Evolutionary conservation across 2,888 invertebrate genomes (phyloP).

Genomic region (Timandra comae): DNA sequence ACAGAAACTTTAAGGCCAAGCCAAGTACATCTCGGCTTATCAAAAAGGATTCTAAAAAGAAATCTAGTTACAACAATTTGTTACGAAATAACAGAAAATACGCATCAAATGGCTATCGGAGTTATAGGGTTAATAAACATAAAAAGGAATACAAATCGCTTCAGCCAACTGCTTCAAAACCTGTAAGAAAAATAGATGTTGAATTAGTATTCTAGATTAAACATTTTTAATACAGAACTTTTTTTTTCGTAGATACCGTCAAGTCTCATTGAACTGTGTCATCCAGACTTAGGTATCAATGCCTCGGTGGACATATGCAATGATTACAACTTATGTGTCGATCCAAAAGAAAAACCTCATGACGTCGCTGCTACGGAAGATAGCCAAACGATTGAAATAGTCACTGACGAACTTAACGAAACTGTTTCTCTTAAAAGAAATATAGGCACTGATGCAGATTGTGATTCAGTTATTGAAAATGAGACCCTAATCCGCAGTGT

Average conservation of each 20-base stretch:
- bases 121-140: slow-evolving; percentile 17
- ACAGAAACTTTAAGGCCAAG: slow-evolving; percentile 24
- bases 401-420: slow-evolving; percentile 45
- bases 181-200: slow-evolving; percentile 26
- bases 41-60: slow-evolving; percentile 30
- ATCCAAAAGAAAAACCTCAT: no score
- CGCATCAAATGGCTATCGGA: slow-evolving; percentile 23
- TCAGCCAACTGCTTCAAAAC: slow-evolving; percentile 34
- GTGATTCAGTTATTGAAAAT: slow-evolving; percentile 24
- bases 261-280: slow-evolving; percentile 43
- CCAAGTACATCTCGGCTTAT: slow-evolving; percentile 26
- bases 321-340: slow-evolving; percentile 2
- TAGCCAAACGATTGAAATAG: slow-evolving; percentile 43
- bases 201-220: no score
- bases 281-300: slow-evolving; percentile 28
- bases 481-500: slow-evolving; percentile 32
- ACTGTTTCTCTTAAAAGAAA: slow-evolving; percentile 43
- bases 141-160: slow-evolving; percentile 23
- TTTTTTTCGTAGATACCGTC: slow-evolving; percentile 41
- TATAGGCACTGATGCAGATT: slow-evolving; percentile 42
- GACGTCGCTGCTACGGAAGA: slow-evolving; percentile 40
- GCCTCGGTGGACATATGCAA: slow-evolving; percentile 10
- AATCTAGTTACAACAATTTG: slow-evolving; percentile 24
- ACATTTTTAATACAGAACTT: no score
- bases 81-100: slow-evolving; percentile 27